Base-by-base conservation (phyloP, 1,140 invertebrate genomes). In the Lordiphosa clarofinis region DNA sequence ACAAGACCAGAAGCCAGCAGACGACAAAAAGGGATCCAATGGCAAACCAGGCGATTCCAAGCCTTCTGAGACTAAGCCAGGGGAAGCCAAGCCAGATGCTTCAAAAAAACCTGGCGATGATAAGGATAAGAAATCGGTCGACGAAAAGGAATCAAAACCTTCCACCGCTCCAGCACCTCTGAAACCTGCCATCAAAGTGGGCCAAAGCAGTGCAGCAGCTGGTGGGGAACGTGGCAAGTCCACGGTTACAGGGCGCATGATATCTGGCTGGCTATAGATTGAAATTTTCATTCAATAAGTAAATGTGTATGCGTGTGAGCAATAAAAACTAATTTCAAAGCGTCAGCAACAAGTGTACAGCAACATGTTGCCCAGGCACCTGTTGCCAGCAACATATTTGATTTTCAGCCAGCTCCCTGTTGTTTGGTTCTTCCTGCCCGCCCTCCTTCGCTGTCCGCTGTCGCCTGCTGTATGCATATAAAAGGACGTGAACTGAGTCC, bases 231-330 rank as follows among this genome's bases (percentile, higher is more conserved):
- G 87, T 7, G 87, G 87, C 19, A 88, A 88, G 47, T 88, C 87
- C 1, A 87, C 86, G 11, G 87, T 88, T 24, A 88, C 87, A 1
- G 87, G 87, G n/a, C 84, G 87, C 53, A 88, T 88, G 87, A 88
- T 88, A 40, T 88, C 87, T 13, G 87, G 87, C 35, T 88, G 87
- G 87, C 61, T 88, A 7, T 82, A 78, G 8, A 4, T n/a, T 28
- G 11, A 10, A 2, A 13, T 38, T 53, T 38, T 40, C 37, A 12
- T 28, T 9, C 19, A 19, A 39, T 6, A 36, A 38, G 21, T 39
- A 24, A 15, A 47, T 46, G 19, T 56, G 46, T 19, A n/a, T 3
- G 19, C 19, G 19, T 19, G 19, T 19, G 19, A 2, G 28, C 31
- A 56, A 36, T 36, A 46, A 44, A 44, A 39, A 58, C 55, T 40